Evolutionary conservation across 2,888 invertebrate genomes (phyloP).

Genomic region (Ecdyonurus torrentis): DNA sequence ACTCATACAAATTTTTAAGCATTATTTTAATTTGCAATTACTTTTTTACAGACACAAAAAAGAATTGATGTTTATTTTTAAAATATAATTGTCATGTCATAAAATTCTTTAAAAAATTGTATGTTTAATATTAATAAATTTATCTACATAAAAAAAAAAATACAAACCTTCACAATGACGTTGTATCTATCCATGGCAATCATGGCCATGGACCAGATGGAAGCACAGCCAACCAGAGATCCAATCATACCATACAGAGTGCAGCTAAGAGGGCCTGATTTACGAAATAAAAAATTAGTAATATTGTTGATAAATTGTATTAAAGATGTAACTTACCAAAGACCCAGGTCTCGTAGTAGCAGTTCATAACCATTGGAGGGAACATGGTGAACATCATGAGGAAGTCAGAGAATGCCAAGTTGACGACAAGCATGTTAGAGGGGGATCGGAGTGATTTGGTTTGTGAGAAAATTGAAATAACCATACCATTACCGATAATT

Average conservation of each 20-base stretch:
- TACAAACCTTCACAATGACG: constrained; percentile 25
- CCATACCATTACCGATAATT: constrained; percentile 19
- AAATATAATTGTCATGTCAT: too few relatives aligned
- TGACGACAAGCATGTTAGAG: constrained; percentile 29
- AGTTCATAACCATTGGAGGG: constrained; percentile 25
- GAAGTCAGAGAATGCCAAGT: constrained; percentile 28
- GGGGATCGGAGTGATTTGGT: constrained; percentile 23
- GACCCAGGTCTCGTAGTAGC: constrained; percentile 26
- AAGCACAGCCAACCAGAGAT: constrained; percentile 27
- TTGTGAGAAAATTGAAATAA: constrained; percentile 19
- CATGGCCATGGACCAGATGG: constrained; percentile 27
- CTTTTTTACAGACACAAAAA: too few relatives aligned
- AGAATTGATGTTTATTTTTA: too few relatives aligned
- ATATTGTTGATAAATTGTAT: constrained; percentile 4
- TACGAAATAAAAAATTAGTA: neutral
- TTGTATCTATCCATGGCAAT: constrained; percentile 28
- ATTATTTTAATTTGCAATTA: too few relatives aligned
- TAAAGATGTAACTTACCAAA: constrained; percentile 18
- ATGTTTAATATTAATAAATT: neutral
- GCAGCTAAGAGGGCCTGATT: constrained; percentile 21
- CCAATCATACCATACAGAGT: constrained; percentile 27
- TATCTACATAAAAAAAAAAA: neutral
- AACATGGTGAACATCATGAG: constrained; percentile 23
- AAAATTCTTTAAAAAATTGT: too few relatives aligned
- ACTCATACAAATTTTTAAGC: too few relatives aligned